phyloP scores from a whole-genome alignment of 2,797 vertebrate species.

The Pipistrellus pipistrellus region DNA sequence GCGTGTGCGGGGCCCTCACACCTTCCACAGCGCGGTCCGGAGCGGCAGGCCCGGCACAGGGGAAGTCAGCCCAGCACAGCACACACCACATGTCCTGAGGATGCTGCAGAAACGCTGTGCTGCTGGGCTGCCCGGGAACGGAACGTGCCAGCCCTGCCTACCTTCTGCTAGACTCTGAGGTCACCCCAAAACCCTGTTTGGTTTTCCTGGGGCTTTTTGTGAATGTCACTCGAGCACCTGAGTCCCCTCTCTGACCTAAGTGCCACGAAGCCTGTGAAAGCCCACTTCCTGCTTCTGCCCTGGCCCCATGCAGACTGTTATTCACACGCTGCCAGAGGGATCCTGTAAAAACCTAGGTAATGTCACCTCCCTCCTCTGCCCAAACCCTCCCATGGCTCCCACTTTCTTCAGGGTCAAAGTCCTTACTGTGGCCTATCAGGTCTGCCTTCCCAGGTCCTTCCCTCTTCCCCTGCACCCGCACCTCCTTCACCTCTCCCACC shows the following conservation, averaged over 20 bases:
- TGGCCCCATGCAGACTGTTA: not conserved
- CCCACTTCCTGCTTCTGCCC: slow-evolving; percentile 13
- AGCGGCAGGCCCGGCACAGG: accelerated
- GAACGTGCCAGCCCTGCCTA: not conserved
- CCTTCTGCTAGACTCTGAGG: slow-evolving; percentile 34
- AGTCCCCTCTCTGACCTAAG: slow-evolving; percentile 27
- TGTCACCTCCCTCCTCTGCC: not conserved
- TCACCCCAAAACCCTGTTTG: slow-evolving; percentile 66
- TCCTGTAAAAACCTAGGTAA: not conserved
- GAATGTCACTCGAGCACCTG: not conserved
- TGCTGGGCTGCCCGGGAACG: not conserved
- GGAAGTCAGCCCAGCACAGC: not conserved
- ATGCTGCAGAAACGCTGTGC: accelerated
- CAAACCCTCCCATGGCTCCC: not conserved
- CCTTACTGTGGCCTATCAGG: not conserved
- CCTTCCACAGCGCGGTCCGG: accelerated
- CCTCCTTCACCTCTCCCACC: not conserved
- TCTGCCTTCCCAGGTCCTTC: not conserved
- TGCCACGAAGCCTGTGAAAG: not conserved
- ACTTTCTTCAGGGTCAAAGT: not conserved
- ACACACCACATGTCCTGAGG: accelerated
- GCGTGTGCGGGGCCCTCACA: not conserved
- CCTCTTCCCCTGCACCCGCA: not conserved
- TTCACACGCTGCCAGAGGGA: not conserved
- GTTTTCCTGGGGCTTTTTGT: slow-evolving; percentile 64